Evolutionary conservation across 1,140 invertebrate species (phyloP).

Genomic region (Papilio helenus): DNA sequence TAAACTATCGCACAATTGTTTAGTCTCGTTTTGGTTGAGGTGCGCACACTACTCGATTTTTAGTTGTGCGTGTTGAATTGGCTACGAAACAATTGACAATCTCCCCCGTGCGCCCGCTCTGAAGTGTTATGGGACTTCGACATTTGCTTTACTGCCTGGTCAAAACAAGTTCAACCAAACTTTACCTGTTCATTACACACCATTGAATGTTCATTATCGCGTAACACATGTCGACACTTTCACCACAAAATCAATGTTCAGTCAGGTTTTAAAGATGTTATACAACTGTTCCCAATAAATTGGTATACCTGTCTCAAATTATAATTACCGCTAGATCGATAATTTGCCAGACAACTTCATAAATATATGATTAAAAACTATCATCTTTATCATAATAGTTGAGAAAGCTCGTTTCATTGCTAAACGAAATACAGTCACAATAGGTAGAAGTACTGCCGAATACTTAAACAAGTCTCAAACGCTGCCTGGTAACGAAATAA

Average conservation of each 20-base stretch:
- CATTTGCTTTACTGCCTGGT: too few species aligned
- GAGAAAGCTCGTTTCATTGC: not conserved
- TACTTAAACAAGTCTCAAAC: too few species aligned
- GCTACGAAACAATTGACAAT: too few species aligned
- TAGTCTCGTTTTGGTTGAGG: too few species aligned
- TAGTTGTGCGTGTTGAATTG: too few species aligned
- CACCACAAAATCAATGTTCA: conserved; percentile 60
- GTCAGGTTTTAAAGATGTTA: conserved; percentile 56
- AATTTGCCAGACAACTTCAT: not conserved
- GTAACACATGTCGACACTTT: conserved; percentile 65
- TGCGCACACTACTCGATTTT: too few species aligned
- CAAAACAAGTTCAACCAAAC: not conserved
- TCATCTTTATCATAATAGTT: not conserved
- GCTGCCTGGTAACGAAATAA: too few species aligned
- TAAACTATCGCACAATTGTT: too few species aligned
- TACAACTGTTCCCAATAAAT: conserved; percentile 49
- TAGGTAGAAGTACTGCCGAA: too few species aligned
- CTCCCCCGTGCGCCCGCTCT: too few species aligned
- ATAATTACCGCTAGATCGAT: conserved; percentile 4
- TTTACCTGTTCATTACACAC: conserved; percentile 19
- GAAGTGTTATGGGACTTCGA: too few species aligned
- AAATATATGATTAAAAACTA: not conserved
- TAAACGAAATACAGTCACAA: not conserved
- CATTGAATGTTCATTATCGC: conserved; percentile 37
- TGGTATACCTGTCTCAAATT: not conserved